A percentile compares a stretch with the other conserved stretches of the same genome.
Conservation (phyloP, 1,140 invertebrate genomes). For the Eupeodes corollae region DNA sequence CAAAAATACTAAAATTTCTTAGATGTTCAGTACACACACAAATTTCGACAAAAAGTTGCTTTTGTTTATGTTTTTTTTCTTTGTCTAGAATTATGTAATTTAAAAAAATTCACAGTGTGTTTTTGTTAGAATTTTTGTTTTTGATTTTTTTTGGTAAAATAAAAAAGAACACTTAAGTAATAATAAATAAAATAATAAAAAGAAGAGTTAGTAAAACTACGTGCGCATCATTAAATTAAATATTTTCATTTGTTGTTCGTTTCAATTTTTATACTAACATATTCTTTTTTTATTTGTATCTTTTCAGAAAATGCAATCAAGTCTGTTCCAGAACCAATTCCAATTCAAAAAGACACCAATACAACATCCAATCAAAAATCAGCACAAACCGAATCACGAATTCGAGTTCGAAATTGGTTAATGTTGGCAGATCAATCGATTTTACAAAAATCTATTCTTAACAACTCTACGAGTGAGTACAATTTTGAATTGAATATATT, state of each 20-base stretch:
- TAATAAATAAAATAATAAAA: too few species aligned
- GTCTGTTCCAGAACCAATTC: neutral
- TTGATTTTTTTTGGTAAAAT: too few species aligned
- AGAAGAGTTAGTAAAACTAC: too few species aligned
- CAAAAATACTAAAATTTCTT: too few species aligned
- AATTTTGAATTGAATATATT: constrained; percentile 2
- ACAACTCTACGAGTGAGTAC: constrained; percentile 8
- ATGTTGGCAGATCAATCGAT: constrained; percentile 35
- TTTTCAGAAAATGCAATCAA: neutral
- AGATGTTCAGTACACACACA: neutral
- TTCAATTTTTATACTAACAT: too few species aligned
- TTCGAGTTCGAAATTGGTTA: constrained; percentile 32
- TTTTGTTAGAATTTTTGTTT: too few species aligned
- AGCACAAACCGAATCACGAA: constrained; percentile 25
- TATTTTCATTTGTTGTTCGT: too few species aligned
- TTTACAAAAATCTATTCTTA: constrained; percentile 11
- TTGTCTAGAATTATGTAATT: too few species aligned
- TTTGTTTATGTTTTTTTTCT: constrained; percentile 2
- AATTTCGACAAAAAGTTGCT: neutral
- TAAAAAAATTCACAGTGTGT: too few species aligned
- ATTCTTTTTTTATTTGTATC: too few species aligned
- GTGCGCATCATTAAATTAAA: too few species aligned
- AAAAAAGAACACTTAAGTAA: too few species aligned
- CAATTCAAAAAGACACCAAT: neutral
- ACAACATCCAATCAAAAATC: constrained; percentile 1